These are phyloP conservation scores for Xenopus borealis DNA, from an alignment of 2,113 vertebrate species.

Conservation along the genomic window DNA sequence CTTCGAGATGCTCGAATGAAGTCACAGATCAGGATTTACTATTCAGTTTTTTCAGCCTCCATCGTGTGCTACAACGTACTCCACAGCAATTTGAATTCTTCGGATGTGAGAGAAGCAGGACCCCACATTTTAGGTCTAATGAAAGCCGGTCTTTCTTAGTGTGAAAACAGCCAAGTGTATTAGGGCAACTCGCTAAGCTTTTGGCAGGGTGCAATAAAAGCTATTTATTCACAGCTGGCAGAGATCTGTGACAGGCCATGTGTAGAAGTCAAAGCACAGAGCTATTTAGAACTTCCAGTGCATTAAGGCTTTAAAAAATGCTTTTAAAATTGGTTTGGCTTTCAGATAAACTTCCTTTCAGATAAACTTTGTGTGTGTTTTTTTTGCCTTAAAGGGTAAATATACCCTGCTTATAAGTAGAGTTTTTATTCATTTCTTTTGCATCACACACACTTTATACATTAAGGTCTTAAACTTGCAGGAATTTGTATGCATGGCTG, in stretches of 20 bases:
- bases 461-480: too few relatives aligned
- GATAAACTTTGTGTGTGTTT: not conserved
- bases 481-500: too few relatives aligned
- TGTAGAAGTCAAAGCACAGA: conserved; percentile 26
- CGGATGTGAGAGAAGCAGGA: conserved; percentile 37
- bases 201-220: conserved; percentile 49
- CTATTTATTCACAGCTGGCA: conserved; percentile 49
- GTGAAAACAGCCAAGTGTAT: conserved; percentile 44
- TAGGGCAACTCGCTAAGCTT: conserved; percentile 40
- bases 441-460: not conserved
- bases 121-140: conserved; percentile 45
- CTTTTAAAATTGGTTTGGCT: conserved; percentile 23
- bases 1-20: conserved; percentile 36
- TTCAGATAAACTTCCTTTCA: conserved; percentile 38
- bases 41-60: conserved; percentile 20
- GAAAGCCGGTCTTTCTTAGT: conserved; percentile 43
- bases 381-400: not conserved
- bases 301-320: conserved; percentile 24
- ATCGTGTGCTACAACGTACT: conserved; percentile 11
- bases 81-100: conserved; percentile 40
- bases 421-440: not conserved
- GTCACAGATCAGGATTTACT: conserved; percentile 49
- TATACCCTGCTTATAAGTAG: not conserved
- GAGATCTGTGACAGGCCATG: conserved; percentile 37
- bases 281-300: conserved; percentile 50